Evolutionary conservation across 2,888 invertebrate genomes (phyloP), one percentile per base, ranked within the genome.

Genomic region (Microchrysa polita): DNA sequence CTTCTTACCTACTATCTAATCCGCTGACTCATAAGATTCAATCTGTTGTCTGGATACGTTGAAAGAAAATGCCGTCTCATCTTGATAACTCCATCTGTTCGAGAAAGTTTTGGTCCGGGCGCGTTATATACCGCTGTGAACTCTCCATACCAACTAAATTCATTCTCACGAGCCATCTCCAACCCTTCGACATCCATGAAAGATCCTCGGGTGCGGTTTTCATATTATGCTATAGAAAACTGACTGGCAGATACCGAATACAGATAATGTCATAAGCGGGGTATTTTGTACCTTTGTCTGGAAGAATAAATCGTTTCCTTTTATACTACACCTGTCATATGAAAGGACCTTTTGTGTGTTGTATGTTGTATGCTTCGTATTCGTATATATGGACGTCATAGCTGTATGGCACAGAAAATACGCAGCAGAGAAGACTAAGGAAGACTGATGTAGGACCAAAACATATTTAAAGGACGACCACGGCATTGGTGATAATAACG

Each of bases 21-120:
- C n/a, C 69, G 69, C 69, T 69, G 69, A 69, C 55, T 69, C 69
- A 55, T 55, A 57, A 55, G 69, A 69, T 69, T 69, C 57, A 69
- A 69, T 69, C 69, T 69, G 69, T 69, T 69, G 69, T 69, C 69
- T 69, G 69, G 69, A 55, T 69, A 57, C 16, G 69, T 20, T 69
- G 69, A 69, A 69, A 69, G 69, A 69, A 69, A 69, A 57, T 69
- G 69, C 69, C 69, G 57, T 69, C 69, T 69, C 69, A 69, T 69
- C 69, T 69, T 69, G 69, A 69, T 69, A 69, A 69, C 69, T 69
- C 48, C 69, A 69, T 69, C 57, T 69, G 69, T 23, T 55, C 57
- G 55, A 42, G 57, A 67, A 69, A 34, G 69, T 69, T 69, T 69
- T n/a, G n/a, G 27, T 55, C 55, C 57, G 20, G n/a, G n/a, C n/a